Evolutionary conservation across 2,888 invertebrate genomes (phyloP), one percentile per base, ranked within the genome.

Genomic region (Pardosa pseudoannulata): DNA sequence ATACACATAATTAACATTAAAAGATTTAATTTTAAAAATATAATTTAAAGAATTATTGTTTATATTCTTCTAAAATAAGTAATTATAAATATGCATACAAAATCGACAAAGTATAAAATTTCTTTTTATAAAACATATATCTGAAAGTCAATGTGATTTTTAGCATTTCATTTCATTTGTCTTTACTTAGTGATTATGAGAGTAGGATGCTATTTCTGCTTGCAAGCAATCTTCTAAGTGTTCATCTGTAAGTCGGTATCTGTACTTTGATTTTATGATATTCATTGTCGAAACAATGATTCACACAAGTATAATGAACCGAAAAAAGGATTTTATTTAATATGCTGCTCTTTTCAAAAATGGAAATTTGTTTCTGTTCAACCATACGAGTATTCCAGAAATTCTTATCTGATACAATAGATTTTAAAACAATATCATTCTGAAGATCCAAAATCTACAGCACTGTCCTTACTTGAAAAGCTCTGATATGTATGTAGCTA

Each of bases 261-360:
- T 50, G 50, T 50, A 50, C 5, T 5, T 50, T n/a, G n/a, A n/a
- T n/a, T n/a, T n/a, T n/a, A n/a, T n/a, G n/a, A n/a, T n/a, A n/a
- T n/a, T n/a, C n/a, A n/a, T n/a, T n/a, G n/a, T n/a, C n/a, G n/a
- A n/a, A n/a, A 50, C 50, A 50, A 16, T 50, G 50, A 50, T 50
- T 50, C 50, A 50, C 50, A 50, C 50, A 50, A 50, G 50, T 50
- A 50, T 50, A 16, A 9, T 5, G 50, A 50, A 50, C 50, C 50
- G 19, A 50, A 50, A 50, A 50, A 19, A n/a, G 7, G 50, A 50
- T 19, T 50, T 50, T 50, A 50, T 50, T 16, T 50, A 5, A 16
- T 16, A 50, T 50, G n/a, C 6, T 50, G 50, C 16, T 50, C 5
- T 50, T 50, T 50, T 50, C 50, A 50, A 50, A 16, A 50, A 50